phyloP scores from a whole-genome alignment of 64 coral and sea anemone species.

The Montipora capricornis region DNA sequence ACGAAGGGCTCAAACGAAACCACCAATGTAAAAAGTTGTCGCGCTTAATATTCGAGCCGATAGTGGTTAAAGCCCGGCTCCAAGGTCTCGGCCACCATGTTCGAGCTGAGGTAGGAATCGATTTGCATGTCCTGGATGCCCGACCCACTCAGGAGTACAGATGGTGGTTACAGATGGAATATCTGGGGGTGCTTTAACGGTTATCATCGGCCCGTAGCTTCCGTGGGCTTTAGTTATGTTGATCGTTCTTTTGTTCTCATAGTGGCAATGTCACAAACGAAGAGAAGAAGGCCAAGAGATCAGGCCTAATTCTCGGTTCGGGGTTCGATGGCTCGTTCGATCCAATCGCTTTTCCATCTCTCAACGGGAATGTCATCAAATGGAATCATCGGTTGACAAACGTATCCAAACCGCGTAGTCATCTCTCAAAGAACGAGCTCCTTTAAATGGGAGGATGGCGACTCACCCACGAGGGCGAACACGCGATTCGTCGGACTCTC shows the following conservation, averaged over 20 bases:
- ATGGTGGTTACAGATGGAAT: neutral
- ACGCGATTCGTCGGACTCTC: constrained; percentile 76
- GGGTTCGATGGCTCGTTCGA: constrained; percentile 91
- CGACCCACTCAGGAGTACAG: neutral
- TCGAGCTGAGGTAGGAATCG: constrained; percentile 33
- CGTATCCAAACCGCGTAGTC: constrained; percentile 46
- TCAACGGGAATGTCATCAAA: constrained; percentile 77
- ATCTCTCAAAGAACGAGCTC: constrained; percentile 75
- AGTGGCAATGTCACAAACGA: too few relatives aligned
- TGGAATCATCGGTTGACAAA: constrained; percentile 78
- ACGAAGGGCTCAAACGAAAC: constrained; percentile 46
- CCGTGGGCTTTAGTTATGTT: constrained; percentile 65
- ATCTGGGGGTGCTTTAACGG: constrained; percentile 21
- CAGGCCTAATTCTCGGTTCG: constrained; percentile 42
- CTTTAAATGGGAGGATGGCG: constrained; percentile 63
- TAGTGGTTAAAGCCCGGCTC: constrained; percentile 67
- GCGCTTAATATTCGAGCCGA: constrained; percentile 55
- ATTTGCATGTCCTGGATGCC: constrained; percentile 56
- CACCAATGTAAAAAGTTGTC: neutral
- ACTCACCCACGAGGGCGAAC: constrained; percentile 51
- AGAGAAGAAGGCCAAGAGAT: too few relatives aligned
- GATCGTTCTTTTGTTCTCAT: constrained; percentile 66
- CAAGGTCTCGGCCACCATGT: neutral
- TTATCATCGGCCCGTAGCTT: constrained; percentile 72
- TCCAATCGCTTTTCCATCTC: constrained; percentile 72